Conservation (phyloP, 2,888 invertebrate genomes). For the Eledone cirrhosa region DNA sequence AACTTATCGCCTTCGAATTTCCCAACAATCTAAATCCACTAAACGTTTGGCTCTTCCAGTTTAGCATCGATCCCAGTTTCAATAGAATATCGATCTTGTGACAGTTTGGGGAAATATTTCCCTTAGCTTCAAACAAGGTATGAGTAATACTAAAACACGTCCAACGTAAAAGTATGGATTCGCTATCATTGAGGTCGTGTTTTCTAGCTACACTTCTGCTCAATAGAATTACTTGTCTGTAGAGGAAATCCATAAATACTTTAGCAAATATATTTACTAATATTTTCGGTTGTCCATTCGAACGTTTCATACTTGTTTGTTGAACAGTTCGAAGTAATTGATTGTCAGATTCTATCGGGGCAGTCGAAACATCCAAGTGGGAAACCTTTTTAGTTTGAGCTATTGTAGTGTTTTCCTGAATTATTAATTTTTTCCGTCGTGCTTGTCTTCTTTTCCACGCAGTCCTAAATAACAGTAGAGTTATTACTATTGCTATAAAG, state of each 20-base stretch:
- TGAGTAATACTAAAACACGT: background rate
- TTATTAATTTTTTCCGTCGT: too few species aligned
- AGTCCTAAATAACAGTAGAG: background rate
- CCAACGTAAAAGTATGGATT: constrained; percentile 7
- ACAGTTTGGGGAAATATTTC: background rate
- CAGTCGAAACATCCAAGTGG: too few species aligned
- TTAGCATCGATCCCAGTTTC: constrained; percentile 2
- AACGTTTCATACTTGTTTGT: background rate
- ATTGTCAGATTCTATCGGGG: too few species aligned
- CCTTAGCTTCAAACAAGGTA: background rate
- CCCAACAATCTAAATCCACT: background rate
- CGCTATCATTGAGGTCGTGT: background rate
- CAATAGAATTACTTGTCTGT: background rate
- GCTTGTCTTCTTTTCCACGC: background rate
- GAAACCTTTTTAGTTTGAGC: too few species aligned
- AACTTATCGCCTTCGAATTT: constrained; percentile 1
- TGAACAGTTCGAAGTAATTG: background rate
- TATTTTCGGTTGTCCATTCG: background rate
- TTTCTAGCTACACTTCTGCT: background rate
- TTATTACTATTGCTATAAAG: background rate
- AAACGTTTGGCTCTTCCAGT: background rate
- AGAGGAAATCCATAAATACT: background rate
- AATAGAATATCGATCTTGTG: background rate
- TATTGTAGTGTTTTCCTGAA: too few species aligned
- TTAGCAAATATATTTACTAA: background rate